Evolutionary conservation across 2,888 invertebrate species (phyloP), one percentile per base, ranked within the genome.

Genomic region (Synergus umbraculus): DNA sequence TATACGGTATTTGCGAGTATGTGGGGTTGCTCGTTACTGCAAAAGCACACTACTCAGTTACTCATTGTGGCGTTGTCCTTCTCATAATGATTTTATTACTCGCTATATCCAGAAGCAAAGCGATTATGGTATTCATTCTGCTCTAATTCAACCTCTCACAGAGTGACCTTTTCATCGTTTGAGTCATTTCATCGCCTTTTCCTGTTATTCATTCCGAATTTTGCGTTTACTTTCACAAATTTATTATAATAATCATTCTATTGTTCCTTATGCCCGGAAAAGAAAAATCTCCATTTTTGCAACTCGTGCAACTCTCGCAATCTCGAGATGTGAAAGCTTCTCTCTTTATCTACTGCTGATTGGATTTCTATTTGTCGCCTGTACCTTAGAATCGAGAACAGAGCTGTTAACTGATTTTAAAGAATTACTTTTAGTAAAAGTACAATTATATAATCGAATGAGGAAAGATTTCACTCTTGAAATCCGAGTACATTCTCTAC

Each of bases 11-110:
- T 76, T 66, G 58, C 64, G 37, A 60, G 18, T 60, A 49, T 44
- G 46, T 78, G 69, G n/a, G 49, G 60, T 49, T 41, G 18, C 58
- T 64, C 54, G 37, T 66, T 63, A 66, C 79, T 8, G 2, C 15
- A 54, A 54, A 69, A 49, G 65, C 43, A 41, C 41, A 41, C 41
- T n/a, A 65, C 41, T 29, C 29, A 65, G 13, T 10, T 13, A 37
- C 41, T 15, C 41, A 65, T 37, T 66, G 46, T 15, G 29, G 44
- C 29, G 13, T 69, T 69, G 67, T 69, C 67, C 67, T 67, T 46
- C 67, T 69, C 46, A 69, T 69, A 49, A 69, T 69, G 22, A 69
- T 69, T 69, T 69, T 69, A 69, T 69, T 69, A 69, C 67, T 69
- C 67, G 18, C 46, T 13, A 41, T 66, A 65, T 65, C 67, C 67